Conservation (phyloP, 30 jellyfish, hydroid and myxozoan genomes). For the Hydractinia echinata region DNA sequence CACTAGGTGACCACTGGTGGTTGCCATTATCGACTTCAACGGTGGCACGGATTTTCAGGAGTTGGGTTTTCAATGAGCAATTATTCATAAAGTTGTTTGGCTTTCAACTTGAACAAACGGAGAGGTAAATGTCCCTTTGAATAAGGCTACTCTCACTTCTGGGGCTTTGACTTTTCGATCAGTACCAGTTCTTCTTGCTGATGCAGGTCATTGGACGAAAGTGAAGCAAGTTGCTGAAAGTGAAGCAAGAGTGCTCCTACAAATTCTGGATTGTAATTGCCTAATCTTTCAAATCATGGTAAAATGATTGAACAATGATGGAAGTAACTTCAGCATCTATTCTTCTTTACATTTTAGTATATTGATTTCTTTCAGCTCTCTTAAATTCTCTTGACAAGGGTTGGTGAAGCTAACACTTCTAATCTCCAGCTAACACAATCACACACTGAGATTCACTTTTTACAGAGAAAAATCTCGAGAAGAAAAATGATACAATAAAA, state of each 20-base stretch:
- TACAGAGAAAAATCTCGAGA: background rate
- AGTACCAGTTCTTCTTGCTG: no score
- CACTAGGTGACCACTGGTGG: background rate
- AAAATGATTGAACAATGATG: no score
- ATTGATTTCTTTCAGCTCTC: background rate
- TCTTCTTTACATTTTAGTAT: background rate
- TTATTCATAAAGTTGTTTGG: conserved; percentile 31
- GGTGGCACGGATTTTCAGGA: background rate
- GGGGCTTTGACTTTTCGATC: conserved; percentile 33
- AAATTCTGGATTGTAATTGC: no score
- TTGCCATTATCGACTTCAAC: no score
- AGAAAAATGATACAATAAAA: background rate
- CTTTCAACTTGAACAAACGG: conserved; percentile 29
- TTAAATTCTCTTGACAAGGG: background rate
- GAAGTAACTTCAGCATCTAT: no score
- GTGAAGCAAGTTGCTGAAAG: no score
- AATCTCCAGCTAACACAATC: background rate
- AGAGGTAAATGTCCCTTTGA: conserved; percentile 44
- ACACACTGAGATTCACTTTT: no score
- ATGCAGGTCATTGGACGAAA: no score
- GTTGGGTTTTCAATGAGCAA: conserved; percentile 29
- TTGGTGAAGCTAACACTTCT: background rate
- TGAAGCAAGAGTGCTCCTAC: no score
- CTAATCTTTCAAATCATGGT: no score
- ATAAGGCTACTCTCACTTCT: conserved; percentile 42